Conservation (phyloP, 2,113 vertebrate genomes). For the Dolichallabes microphthalmus region DNA sequence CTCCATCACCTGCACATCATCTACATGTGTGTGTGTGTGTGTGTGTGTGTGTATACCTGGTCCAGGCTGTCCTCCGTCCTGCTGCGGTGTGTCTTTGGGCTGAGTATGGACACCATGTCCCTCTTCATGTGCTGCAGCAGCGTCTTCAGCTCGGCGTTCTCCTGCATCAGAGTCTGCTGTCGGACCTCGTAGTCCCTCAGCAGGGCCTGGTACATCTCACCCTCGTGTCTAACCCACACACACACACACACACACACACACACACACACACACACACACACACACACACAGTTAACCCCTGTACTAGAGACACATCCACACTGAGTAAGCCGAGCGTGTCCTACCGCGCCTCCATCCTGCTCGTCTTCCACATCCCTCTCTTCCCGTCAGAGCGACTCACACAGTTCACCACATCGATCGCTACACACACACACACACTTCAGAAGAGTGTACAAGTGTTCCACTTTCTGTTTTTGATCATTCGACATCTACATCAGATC, state of each 20-base stretch:
- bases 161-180: conserved; percentile 84
- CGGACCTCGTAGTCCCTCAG: conserved; percentile 86
- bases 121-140: conserved; percentile 97
- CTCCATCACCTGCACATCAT: too few relatives aligned
- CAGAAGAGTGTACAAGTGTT: neutral
- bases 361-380: conserved; percentile 90
- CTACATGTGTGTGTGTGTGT: neutral
- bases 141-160: conserved; percentile 94
- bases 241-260: neutral
- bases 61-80: conserved; percentile 68
- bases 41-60: conserved; percentile 62
- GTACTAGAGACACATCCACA: neutral
- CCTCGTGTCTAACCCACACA: conserved; percentile 79
- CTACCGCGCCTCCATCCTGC: conserved; percentile 68
- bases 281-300: neutral
- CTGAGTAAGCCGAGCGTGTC: neutral
- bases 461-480: neutral
- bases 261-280: neutral
- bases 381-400: conserved; percentile 91
- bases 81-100: conserved; percentile 73
- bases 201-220: conserved; percentile 91
- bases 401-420: conserved; percentile 91
- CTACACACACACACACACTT: conserved; percentile 63
- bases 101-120: conserved; percentile 91
- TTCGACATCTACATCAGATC: neutral